These are phyloP conservation scores for Pseudonaja textilis DNA, from an alignment of 2,113 vertebrate genomes.

Conservation along the genomic window DNA sequence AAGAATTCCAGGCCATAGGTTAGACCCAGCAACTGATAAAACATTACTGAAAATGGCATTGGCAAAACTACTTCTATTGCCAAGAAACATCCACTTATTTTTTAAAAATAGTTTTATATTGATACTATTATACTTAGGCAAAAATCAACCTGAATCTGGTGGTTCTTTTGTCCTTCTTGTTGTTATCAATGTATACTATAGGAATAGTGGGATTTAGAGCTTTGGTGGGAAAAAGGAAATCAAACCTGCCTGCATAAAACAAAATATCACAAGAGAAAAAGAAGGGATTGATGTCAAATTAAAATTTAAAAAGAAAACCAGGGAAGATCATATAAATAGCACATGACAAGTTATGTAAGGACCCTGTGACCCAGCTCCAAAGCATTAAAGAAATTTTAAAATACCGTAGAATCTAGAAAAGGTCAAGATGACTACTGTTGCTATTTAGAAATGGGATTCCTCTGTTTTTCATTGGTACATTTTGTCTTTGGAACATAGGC, in stretches of 20 bases:
- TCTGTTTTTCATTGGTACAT: not conserved
- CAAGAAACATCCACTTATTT: not conserved
- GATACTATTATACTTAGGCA: not conserved
- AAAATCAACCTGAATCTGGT: not conserved
- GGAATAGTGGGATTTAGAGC: not conserved
- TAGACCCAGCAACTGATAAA: not conserved
- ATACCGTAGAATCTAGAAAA: not conserved
- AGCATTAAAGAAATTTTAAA: not conserved
- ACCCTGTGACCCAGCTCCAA: not conserved
- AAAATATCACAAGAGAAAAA: not conserved
- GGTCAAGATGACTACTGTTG: not conserved
- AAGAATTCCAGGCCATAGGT: not conserved
- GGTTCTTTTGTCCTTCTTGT: not conserved
- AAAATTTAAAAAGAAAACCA: not conserved
- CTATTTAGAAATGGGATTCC: not conserved
- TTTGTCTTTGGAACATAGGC: conserved; percentile 9
- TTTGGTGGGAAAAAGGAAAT: not conserved
- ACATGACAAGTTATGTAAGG: not conserved
- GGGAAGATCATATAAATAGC: not conserved
- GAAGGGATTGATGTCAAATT: not conserved
- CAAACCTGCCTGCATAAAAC: not conserved
- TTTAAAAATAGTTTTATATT: not conserved
- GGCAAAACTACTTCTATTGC: not conserved
- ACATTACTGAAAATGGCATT: not conserved
- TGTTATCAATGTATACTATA: not conserved